These are phyloP conservation scores for Notarius quadriscutis DNA, from an alignment of 2,113 vertebrate genomes.

Conservation along the genomic window DNA sequence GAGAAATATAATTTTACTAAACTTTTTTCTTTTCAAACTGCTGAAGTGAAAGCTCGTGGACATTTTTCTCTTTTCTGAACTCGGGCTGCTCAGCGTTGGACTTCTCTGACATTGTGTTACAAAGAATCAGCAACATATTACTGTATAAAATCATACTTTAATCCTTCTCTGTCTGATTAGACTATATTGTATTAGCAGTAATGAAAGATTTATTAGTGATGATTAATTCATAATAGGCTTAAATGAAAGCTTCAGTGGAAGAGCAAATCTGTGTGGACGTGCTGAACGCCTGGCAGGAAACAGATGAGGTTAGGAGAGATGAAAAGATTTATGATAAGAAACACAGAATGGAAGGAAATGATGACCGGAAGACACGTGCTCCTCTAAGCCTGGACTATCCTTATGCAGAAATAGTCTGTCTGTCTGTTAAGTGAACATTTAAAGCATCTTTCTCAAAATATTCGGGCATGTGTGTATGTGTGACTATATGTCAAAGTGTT, in stretches of 20 bases:
- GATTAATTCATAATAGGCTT: constrained; percentile 58
- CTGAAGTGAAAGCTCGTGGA: neutral
- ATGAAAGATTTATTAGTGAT: constrained; percentile 65
- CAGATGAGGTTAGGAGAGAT: neutral
- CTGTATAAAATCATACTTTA: constrained; percentile 48
- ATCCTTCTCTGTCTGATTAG: constrained; percentile 35
- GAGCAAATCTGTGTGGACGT: constrained; percentile 2
- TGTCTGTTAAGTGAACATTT: constrained; percentile 68
- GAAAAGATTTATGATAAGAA: constrained; percentile 30
- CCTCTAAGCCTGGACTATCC: constrained; percentile 54
- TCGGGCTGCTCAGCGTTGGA: neutral
- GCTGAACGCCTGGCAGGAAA: constrained; percentile 30
- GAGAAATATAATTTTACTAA: neutral
- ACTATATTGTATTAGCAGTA: constrained; percentile 48
- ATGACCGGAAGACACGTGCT: constrained; percentile 47
- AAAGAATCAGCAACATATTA: constrained; percentile 28
- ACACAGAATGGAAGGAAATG: constrained; percentile 20
- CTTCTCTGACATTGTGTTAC: neutral
- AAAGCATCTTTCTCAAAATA: constrained; percentile 62
- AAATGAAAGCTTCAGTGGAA: constrained; percentile 60
- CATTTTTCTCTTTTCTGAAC: neutral
- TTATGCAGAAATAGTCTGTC: constrained; percentile 60
- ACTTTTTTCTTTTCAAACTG: neutral
- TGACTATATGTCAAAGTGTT: neutral
- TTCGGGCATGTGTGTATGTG: constrained; percentile 30